Evolutionary conservation across 1,140 invertebrate species (phyloP).

Genomic region (Trachymyrmex cornetzi): DNA sequence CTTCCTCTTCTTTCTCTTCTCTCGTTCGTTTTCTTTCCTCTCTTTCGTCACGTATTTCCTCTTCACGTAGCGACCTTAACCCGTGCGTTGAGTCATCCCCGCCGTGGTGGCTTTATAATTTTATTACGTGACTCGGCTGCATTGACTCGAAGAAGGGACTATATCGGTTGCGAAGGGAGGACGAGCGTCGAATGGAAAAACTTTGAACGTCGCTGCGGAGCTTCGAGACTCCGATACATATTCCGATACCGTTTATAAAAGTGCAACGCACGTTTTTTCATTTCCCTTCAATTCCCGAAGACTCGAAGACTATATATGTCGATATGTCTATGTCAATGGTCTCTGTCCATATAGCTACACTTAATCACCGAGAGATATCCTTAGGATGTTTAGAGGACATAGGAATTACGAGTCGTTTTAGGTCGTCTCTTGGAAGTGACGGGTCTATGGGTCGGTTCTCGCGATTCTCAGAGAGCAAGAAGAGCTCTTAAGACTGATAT

Average conservation of each 20-base stretch:
- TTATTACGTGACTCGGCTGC: conserved; percentile 60
- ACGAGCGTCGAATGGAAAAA: not conserved
- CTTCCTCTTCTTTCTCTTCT: not conserved
- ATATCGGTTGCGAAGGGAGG: not conserved
- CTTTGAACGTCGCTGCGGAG: not conserved
- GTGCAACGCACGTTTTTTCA: not conserved
- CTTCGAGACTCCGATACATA: not conserved
- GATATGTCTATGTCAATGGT: not conserved
- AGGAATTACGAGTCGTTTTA: too few species aligned
- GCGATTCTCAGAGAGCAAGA: not conserved
- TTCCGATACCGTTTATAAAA: not conserved
- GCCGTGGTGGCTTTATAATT: conserved; percentile 46
- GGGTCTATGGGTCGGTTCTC: not conserved
- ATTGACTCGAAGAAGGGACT: conserved; percentile 31
- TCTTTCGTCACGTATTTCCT: conserved; percentile 52
- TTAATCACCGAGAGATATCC: too few species aligned
- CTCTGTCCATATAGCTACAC: not conserved
- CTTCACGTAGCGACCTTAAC: conserved; percentile 57
- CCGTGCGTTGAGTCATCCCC: conserved; percentile 52
- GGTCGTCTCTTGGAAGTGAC: too few species aligned
- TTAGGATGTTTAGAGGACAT: too few species aligned
- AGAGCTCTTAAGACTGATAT: not conserved
- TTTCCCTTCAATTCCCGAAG: not conserved
- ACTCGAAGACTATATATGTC: not conserved
- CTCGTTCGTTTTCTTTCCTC: not conserved